Evolutionary conservation across 37 sponge, comb jelly and placozoan genomes (phyloP), one percentile per base, ranked within the genome.

Genomic region (Halisarca cf. caerulea): DNA sequence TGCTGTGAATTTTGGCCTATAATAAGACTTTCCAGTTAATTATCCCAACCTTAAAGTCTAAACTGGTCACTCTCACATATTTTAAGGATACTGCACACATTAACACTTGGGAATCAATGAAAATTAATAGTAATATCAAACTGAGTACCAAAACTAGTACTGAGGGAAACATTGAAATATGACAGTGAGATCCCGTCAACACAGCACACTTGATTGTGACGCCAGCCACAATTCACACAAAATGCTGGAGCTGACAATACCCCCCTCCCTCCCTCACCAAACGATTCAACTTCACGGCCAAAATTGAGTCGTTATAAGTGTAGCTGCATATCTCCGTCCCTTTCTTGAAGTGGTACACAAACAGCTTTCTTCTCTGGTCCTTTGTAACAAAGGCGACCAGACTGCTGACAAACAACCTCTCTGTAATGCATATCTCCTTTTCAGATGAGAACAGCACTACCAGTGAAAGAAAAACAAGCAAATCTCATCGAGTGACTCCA

Each of bases 291-390:
- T 93, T 94, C 24, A 99, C 95, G 17, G 96, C 79, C 66, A 99
- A 89, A 39, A 99, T 94, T 34, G 90, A 92, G 58, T 96, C 98
- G 14, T 95, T 91, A 80, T 99, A 99, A 55, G 95, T 94, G 87
- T 99, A 96, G n/a, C 90, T 96, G 74, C 99, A 99, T 34, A 99
- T 99, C 84, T 99, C 99, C 3, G 99, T 94, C 58, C 93, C 94
- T 91, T 95, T 97, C 96, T 99, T 99, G 88, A 96, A 96, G 71
- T 99, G 99, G 77, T 94, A 99, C 30, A 96, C 93, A 74, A 89
- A 86, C n/a, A 99, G 90, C 80, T 96, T 99, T 25, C 99, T 73
- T 17, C 93, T 93, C 21, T 94, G 84, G 25, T 86, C 58, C 41
- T 88, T 87, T 30, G 90, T 91, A 2, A 99, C 99, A 38, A 99